phyloP scores from a whole-genome alignment of 64 coral and sea anemone species.

The Platygyra sinensis region DNA sequence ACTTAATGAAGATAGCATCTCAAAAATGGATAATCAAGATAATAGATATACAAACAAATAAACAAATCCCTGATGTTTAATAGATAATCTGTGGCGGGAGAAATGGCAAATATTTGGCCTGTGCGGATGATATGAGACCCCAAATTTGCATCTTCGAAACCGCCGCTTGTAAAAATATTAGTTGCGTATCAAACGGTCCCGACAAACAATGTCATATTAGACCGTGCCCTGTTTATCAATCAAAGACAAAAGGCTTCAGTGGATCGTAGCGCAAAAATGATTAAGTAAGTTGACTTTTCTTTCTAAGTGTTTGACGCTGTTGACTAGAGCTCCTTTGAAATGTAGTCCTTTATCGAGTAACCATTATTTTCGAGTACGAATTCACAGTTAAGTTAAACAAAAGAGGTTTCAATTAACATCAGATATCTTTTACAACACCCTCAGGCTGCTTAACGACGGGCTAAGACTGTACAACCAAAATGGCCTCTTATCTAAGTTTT shows the following conservation, averaged over 20 bases:
- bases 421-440: neutral
- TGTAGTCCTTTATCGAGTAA: neutral
- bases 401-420: neutral
- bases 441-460: neutral
- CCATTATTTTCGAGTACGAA: neutral
- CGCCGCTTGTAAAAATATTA: neutral
- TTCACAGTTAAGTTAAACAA: slow-evolving; percentile 6
- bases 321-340: neutral
- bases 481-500: too few species aligned
- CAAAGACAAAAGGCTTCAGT: too few species aligned
- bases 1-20: slow-evolving; percentile 41
- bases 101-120: slow-evolving; percentile 10
- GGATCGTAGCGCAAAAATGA: too few species aligned
- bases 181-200: neutral
- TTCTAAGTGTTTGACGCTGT: too few species aligned
- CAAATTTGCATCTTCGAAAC: neutral
- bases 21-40: slow-evolving; percentile 51
- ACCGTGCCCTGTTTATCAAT: too few species aligned
- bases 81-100: slow-evolving; percentile 6
- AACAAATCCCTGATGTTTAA: slow-evolving; percentile 27
- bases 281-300: too few species aligned
- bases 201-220: too few species aligned
- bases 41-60: slow-evolving; percentile 48
- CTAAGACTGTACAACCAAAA: neutral
- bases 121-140: neutral